Base-by-base conservation (phyloP, 2,797 vertebrate genomes). In the Pseudocheirus occidentalis region DNA sequence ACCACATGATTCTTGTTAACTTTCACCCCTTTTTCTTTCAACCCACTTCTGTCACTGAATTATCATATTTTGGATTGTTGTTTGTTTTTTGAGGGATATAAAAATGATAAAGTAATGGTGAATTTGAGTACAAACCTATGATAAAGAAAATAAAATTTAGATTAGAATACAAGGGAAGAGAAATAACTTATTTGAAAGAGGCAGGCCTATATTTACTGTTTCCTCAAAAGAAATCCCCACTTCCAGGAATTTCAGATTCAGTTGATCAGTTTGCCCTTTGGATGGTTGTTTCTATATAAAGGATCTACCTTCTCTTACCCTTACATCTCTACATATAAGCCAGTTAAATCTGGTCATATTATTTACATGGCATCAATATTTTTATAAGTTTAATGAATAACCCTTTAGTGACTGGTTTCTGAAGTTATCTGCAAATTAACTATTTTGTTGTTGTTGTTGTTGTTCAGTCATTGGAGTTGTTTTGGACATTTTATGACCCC, bases 181-280 rank as follows among this genome's bases (percentile, higher is more conserved):
- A 73, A 31, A 62, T 62, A 62, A 73, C 34, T 18, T 73, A 73
- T 73, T n/a, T 40, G 62, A 18, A 66, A n/a, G 14, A 73, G 34
- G n/a, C 62, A 66, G 59, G 16, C 1, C 13, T n/a, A 73, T 73
- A n/a, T 73, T 73, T 73, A 40, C n/a, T 73, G 31, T 94, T 31
- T 92, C 59, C 93, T 46, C n/a, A 59, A 93, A 90, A n/a, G 40
- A n/a, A 73, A 50, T 1, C 7, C 9, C 53, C 0, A 5, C 92
- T 58, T 93, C 95, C 94, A 95, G 90, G 89, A 96, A 96, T 95
- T 95, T 95, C 56, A 96, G 28, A 94, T 4, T 62, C 92, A 90
- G 89, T 7, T 40, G 40, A 73, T 73, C 66, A 73, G 16, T 73
- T 73, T 2, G 21, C 66, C n/a, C 40, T 73, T 40, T 40, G 18